phyloP scores from a whole-genome alignment of 2,888 invertebrate species.

The Vanessa cardui region DNA sequence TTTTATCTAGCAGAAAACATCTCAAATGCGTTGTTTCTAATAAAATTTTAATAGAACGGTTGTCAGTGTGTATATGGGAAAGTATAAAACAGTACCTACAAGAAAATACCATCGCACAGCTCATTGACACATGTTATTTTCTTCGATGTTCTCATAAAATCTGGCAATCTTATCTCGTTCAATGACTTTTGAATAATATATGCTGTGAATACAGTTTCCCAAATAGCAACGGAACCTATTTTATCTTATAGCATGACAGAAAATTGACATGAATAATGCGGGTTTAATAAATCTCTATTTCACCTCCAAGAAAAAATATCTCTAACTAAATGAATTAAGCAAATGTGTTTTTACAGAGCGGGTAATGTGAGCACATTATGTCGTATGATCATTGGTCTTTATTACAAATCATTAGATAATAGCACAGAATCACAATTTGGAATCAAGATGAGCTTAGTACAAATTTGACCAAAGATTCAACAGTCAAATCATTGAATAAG shows the following conservation, averaged over 20 bases:
- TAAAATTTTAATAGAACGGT: constrained; percentile 63
- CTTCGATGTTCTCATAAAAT: constrained; percentile 66
- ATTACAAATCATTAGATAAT: too few species aligned
- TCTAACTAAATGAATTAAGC: too few species aligned
- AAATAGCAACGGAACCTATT: constrained; percentile 33
- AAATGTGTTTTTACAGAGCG: too few species aligned
- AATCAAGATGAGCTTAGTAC: too few species aligned
- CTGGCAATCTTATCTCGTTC: constrained; percentile 62
- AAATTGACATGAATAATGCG: neutral
- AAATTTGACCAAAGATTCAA: too few species aligned
- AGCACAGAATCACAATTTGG: too few species aligned
- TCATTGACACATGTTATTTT: constrained; percentile 73
- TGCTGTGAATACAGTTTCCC: constrained; percentile 45
- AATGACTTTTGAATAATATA: constrained; percentile 61
- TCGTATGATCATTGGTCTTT: too few species aligned
- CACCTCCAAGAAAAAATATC: too few species aligned
- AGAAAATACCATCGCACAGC: constrained; percentile 58
- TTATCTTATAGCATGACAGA: constrained; percentile 26
- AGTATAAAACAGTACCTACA: constrained; percentile 58
- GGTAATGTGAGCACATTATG: too few species aligned
- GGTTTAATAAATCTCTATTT: too few species aligned
- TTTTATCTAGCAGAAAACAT: constrained; percentile 39
- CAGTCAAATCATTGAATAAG: too few species aligned
- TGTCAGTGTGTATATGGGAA: constrained; percentile 53
- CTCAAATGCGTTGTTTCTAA: constrained; percentile 50